Percentiles rank a stretch among this genome's conserved stretches.
Evolutionary conservation across 2,888 invertebrate species (phyloP).

Genomic region (Tyria jacobaeae): DNA sequence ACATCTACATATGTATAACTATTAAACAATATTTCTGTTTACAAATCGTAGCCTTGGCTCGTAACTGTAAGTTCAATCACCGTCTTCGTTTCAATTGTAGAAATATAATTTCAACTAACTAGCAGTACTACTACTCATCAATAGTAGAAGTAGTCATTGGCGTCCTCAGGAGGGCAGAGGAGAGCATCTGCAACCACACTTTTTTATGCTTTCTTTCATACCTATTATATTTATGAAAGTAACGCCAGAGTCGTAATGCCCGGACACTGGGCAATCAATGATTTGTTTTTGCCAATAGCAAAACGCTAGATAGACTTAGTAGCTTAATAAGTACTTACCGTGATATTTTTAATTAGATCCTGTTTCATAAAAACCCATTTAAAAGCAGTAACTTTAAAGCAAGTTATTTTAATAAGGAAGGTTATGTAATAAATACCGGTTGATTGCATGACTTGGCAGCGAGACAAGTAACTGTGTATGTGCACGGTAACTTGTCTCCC

Average conservation of each 20-base stretch:
- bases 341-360: not conserved
- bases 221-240: too few relatives aligned
- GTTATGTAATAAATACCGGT: constrained; percentile 53
- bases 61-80: not conserved
- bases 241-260: too few relatives aligned
- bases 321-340: too few relatives aligned
- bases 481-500: constrained; percentile 17
- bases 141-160: too few relatives aligned
- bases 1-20: constrained; percentile 1
- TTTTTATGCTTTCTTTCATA: too few relatives aligned
- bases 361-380: constrained; percentile 19
- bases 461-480: too few relatives aligned
- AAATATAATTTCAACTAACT: not conserved
- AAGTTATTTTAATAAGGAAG: constrained; percentile 31
- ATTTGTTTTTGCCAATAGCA: too few relatives aligned
- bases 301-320: too few relatives aligned
- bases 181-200: too few relatives aligned
- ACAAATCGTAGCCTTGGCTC: constrained; percentile 12
- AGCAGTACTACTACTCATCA: not conserved
- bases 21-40: constrained; percentile 8
- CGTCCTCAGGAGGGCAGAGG: too few relatives aligned
- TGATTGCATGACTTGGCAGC: constrained; percentile 46
- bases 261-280: too few relatives aligned
- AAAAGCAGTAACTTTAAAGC: constrained; percentile 10
- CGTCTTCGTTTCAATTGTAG: not conserved